Conservation (phyloP, 2,113 vertebrate species). For the Corythoichthys intestinalis region DNA sequence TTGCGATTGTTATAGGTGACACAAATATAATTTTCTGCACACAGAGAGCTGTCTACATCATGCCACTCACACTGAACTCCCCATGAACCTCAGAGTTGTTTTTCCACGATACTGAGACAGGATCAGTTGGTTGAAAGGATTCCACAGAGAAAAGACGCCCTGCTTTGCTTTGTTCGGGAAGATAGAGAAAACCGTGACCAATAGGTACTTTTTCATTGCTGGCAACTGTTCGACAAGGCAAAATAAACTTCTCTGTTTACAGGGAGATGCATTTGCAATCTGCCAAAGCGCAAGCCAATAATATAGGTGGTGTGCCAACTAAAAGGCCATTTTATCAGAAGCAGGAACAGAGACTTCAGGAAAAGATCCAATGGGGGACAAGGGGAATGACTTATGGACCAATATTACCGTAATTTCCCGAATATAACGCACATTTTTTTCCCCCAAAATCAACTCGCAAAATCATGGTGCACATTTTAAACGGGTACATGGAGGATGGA, state of each 20-base stretch:
- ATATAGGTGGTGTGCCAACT: not conserved
- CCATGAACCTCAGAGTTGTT: not conserved
- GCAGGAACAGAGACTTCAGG: not conserved
- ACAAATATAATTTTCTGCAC: not conserved
- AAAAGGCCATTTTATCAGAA: not conserved
- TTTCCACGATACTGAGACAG: not conserved
- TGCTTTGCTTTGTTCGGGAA: conserved; percentile 1
- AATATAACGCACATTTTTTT: too few species aligned
- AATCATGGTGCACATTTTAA: too few species aligned
- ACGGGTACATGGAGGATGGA: too few species aligned
- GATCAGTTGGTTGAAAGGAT: not conserved
- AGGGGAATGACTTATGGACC: not conserved
- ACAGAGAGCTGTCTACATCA: not conserved
- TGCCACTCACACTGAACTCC: not conserved
- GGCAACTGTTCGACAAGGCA: not conserved
- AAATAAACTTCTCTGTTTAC: not conserved
- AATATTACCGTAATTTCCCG: too few species aligned
- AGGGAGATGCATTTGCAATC: not conserved
- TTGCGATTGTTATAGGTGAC: not conserved
- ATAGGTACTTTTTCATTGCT: not conserved
- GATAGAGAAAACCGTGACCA: not conserved
- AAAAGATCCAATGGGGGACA: not conserved
- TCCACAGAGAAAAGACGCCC: conserved; percentile 2
- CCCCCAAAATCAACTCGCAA: too few species aligned
- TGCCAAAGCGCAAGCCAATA: not conserved